Evolutionary conservation across 2,888 invertebrate genomes (phyloP), one percentile per base, ranked within the genome.

Genomic region (Tachina lurida): DNA sequence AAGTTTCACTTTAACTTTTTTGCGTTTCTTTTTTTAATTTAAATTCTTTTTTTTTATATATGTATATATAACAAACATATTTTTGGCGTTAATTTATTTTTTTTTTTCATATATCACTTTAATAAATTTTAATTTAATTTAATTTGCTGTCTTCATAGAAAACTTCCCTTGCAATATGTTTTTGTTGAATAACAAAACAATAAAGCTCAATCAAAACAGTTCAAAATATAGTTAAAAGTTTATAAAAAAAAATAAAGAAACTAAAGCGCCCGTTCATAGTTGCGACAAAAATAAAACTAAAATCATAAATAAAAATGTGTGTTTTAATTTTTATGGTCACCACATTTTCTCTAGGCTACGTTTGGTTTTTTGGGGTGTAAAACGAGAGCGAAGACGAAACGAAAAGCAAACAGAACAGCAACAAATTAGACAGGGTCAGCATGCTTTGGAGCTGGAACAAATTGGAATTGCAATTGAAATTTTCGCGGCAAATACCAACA

Each of bases 251-350:
- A 84, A 31, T 7, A 87, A 87, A 78, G 12, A 80, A 87, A 82
- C 60, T 83, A 70, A 87, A 86, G 73, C 88, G 87, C 88, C 88
- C 88, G 87, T 87, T 84, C 87, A 75, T 82, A 77, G 84, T 88
- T 88, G 86, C 88, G 87, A 88, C 88, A 84, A 87, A 88, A 88
- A 89, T 88, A 88, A 89, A 88, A 88, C 88, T 88, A 87, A 88
- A 87, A 78, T 85, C 84, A 84, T 81, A 76, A 83, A 86, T 87
- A 80, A 78, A 86, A 75, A 19, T 80, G 49, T 80, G 73, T 49
- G 56, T 58, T 65, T 62, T 70, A 22, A 79, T 56, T 71, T 63
- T 73, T 75, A 68, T 75, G 68, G 68, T 75, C 74, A 79, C 62
- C 56, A 63, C 39, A 47, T 47, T 56, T 56, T 81, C 22, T 31